Conservation (phyloP, 1,140 invertebrate genomes). For the Helicoverpa armigera region DNA sequence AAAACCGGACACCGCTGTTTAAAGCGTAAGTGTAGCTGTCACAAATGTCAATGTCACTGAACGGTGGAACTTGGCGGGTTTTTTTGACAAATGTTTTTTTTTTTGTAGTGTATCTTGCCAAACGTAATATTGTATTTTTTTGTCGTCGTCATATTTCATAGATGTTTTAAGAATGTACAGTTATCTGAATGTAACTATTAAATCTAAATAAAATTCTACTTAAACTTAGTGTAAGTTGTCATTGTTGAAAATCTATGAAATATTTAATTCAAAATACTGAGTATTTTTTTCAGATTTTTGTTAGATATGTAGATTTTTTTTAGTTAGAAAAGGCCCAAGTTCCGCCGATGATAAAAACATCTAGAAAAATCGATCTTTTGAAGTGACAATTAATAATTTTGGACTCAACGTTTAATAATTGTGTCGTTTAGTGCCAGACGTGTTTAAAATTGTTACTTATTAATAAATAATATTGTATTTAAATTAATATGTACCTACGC, state of each 20-base stretch:
- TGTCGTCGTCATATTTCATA: background rate
- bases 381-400: slow-evolving; percentile 31
- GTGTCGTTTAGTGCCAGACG: slow-evolving; percentile 58
- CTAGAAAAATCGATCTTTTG: slow-evolving; percentile 1
- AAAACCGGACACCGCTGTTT: slow-evolving; percentile 88
- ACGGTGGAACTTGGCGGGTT: slow-evolving; percentile 39
- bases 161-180: background rate
- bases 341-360: background rate
- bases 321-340: background rate
- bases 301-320: background rate
- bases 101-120: background rate
- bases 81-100: slow-evolving; percentile 22
- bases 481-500: slow-evolving; percentile 40
- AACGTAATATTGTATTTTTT: background rate
- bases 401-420: slow-evolving; percentile 37
- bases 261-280: background rate
- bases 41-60: background rate
- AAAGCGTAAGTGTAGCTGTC: slow-evolving; percentile 69
- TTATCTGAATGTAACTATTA: background rate
- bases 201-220: background rate
- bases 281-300: background rate
- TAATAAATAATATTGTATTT: slow-evolving; percentile 48
- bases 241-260: slow-evolving; percentile 11
- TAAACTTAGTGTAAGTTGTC: background rate
- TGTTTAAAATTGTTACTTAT: slow-evolving; percentile 56